Evolutionary conservation across 2,113 vertebrate species (phyloP), one percentile per base, ranked within the genome.

Genomic region (Anarhynchus alexandrinus): DNA sequence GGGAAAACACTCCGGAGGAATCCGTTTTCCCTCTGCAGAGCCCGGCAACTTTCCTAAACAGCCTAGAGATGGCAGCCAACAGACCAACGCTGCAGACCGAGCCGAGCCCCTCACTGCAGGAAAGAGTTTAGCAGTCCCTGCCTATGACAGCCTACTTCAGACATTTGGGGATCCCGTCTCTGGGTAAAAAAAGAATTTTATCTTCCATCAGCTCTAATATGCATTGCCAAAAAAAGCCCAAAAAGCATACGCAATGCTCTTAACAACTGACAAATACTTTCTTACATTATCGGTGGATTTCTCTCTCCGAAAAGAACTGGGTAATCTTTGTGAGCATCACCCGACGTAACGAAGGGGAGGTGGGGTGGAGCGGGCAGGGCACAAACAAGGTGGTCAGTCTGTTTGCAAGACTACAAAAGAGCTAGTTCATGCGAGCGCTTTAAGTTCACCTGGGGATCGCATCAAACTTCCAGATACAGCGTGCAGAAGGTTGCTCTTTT

Each of bases 211-310:
- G 43, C 42, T 70, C 74, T 34, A 86, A 43, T 20, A 51, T 2
- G 23, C 20, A 26, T 49, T 76, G 74, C 55, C 90, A 88, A 95
- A 93, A 88, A 96, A 78, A 55, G 74, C 64, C 94, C 58, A 66
- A 65, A 77, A 95, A 81, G 12, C 29, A 8, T 29, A 93, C 20
- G 51, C 67, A 74, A 64, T 54, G 23, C 23, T 81, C 52, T 55
- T 42, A 94, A 91, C 27, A 73, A 74, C 18, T 36, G 67, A 57
- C 42, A 69, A 88, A 85, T 7, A 88, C 54, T 42, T 86, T 65
- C 29, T 78, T 45, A 6, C 2, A 21, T 72, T 86, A 61, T 20
- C 43, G 67, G 21, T 55, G 51, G 78, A 78, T 71, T 64, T 57
- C 4, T 70, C 34, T 77, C 54, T 78, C 40, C 29, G 51, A 67